Evolutionary conservation across 2,113 vertebrate genomes (phyloP), one percentile per base, ranked within the genome.

Genomic region (Sigmodon hispidus): DNA sequence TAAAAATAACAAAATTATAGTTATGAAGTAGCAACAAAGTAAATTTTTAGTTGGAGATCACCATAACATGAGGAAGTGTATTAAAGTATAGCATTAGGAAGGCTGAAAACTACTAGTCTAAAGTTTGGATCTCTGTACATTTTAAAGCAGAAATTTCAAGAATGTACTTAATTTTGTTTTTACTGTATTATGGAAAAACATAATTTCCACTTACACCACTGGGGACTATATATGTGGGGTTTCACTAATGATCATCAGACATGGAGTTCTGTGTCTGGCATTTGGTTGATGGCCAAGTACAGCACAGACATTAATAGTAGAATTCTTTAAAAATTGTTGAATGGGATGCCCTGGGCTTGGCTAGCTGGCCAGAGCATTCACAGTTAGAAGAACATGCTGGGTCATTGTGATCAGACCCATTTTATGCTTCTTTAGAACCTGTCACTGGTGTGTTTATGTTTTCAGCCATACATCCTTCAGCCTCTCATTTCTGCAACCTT

Each of bases 141-240:
- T 76, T 87, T 87, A 63, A 81, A 40, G 34, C 29, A 2, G 6
- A 83, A n/a, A 21, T 34, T 79, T 55, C 43, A 69, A 40, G 76
- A 8, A n/a, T 10, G 8, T 52, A 12, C 36, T 43, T 22, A 8
- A 12, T 10, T 17, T 31, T 15, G 2, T 19, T 73, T 61, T 72
- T 16, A n/a, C 79, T 16, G 8, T n/a, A 57, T 6, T 26, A 9
- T 29, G 40, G 36, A 43, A 55, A 13, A 50, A 7, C 2, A 0
- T 31, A 11, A 65, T 34, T 0, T 22, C 61, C 9, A 5, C 24
- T 69, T 0, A 19, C 12, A n/a, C 3, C 77, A 22, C 16, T 0
- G 21, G 77, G 17, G 21, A 15, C 67, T 5, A 3, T 21, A 19
- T 43, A 59, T 52, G 26, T 63, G 84, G 84, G 34, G 31, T 69